Base-by-base conservation (phyloP, 2,113 vertebrate genomes). In the Eptatretus burgeri region DNA sequence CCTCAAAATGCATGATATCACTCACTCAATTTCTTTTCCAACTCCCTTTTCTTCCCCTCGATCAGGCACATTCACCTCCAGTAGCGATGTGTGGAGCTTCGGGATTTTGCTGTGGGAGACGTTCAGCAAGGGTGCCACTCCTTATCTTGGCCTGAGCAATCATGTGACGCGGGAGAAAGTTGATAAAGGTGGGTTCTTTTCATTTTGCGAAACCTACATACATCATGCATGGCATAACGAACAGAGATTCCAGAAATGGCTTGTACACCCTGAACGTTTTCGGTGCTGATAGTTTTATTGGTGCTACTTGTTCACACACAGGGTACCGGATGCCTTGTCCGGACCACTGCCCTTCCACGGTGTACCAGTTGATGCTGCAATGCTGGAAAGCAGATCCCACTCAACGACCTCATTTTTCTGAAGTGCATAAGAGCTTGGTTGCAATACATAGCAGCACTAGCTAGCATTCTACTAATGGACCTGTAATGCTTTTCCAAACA, bases 31-130 rank as follows among this genome's bases (percentile, higher is more conserved):
- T n/a, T 60, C 20, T 60, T 2, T 17, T 20, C 56, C n/a, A 2
- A 17, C n/a, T 9, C 10, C 20, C 56, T 20, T 20, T 20, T 17
- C 56, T 12, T 5, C 1, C 60, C 63, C 63, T 53, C 13, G 13
- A 14, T 13, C 73, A 98, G 91, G 91, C 52, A 81, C 88, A 75
- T 98, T 95, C 72, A 93, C 83, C 66, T 93, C 86, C 14, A 87
- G 95, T 69, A 98, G 91, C 66, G 91, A 98, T 2, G 80, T 85
- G 50, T 98, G 89, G 91, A 98, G 91, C 66, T 98, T 85, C 50
- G 91, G 91, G 49, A 85, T 98, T 65, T 80, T 98, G 51, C 72
- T 98, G 20, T 98, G 91, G 91, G 91, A 98, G 72, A 98, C 85
- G 2, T 95, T 95, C 75, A 98, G 87, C 68, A 72, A 94, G 64